Base-by-base conservation (phyloP, 2,797 vertebrate species). In the Liparis tanakae region DNA sequence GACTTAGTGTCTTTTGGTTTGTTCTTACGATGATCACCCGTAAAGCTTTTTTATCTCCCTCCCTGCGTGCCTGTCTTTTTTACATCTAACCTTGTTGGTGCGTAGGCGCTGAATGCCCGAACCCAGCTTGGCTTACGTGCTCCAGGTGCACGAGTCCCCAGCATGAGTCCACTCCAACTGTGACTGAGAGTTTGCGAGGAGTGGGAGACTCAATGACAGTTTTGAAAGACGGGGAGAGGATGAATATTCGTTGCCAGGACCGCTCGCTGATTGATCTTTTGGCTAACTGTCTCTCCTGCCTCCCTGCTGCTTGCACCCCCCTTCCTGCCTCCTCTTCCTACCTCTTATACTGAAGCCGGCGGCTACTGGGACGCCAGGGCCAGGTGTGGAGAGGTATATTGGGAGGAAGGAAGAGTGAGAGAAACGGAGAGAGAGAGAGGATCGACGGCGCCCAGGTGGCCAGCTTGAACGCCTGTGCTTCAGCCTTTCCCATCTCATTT, bases 391-490 rank as follows among this genome's bases (percentile, higher is more conserved):
- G 74, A 80, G 59, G 74, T 61, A 82, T 74, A 82, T 63, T 20
- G 41, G 67, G 64, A 69, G 64, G 70, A 53, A 67, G 62, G 33
- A 13, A 41, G 39, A 41, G 39, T 13, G 57, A 41, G 39, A 4
- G 57, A 37, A 50, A 50, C 67, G 54, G 68, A 71, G 62, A 30
- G 25, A 62, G 25, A 66, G 46, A 62, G 46, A 48, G 56, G 74
- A 87, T 63, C 88, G 87, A 88, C 81, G 78, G 82, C 73, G 72
- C 88, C 86, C 92, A 91, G 90, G 87, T 92, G 90, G 87, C 85
- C 76, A 70, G 78, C 37, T 71, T 67, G 65, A 79, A 77, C 17
- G 67, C 76, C 70, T 57, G 65, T 82, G 79, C 77, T 67, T 74
- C 79, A 73, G 71, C 81, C 75, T 74, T 84, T 60, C 48, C 55